Percentiles rank a stretch among this genome's conserved stretches.
Evolutionary conservation across 2,113 vertebrate species (phyloP).

Genomic region (Hirundichthys speculiger): DNA sequence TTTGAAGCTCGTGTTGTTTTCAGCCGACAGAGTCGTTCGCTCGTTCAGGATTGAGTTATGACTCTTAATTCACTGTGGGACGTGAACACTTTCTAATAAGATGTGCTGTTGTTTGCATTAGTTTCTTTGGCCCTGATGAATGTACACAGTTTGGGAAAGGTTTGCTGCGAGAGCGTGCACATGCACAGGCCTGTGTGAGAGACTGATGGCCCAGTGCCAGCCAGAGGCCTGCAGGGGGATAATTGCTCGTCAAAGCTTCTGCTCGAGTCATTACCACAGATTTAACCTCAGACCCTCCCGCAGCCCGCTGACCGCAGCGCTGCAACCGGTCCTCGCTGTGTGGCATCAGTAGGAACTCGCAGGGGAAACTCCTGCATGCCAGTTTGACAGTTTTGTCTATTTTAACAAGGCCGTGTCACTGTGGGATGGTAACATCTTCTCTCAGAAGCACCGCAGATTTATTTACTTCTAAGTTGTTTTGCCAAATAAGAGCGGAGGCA

Average conservation of each 20-base stretch:
- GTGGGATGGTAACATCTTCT: neutral
- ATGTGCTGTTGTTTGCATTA: too few species aligned
- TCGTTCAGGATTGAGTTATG: too few species aligned
- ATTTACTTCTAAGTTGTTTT: too few species aligned
- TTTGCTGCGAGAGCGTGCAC: slow-evolving; percentile 8
- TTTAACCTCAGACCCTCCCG: slow-evolving; percentile 58
- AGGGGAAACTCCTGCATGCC: slow-evolving; percentile 19
- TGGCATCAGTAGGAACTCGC: slow-evolving; percentile 23
- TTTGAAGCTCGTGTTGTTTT: too few species aligned
- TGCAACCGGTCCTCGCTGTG: slow-evolving; percentile 18
- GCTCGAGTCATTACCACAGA: slow-evolving; percentile 67
- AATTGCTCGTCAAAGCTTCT: slow-evolving; percentile 70
- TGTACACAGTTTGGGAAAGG: slow-evolving; percentile 7
- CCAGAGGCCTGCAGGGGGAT: slow-evolving; percentile 42
- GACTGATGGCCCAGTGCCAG: slow-evolving; percentile 44
- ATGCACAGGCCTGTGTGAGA: slow-evolving; percentile 14
- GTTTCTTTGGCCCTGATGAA: slow-evolving; percentile 11
- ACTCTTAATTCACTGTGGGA: too few species aligned
- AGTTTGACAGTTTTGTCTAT: slow-evolving; percentile 2
- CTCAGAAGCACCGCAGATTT: neutral
- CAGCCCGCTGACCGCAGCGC: slow-evolving; percentile 18
- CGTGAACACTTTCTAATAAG: too few species aligned
- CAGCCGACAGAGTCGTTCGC: too few species aligned
- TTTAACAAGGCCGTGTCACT: neutral
- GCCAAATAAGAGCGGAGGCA: neutral